Base-by-base conservation (phyloP, 1,140 invertebrate genomes). In the Prorops nasuta region DNA sequence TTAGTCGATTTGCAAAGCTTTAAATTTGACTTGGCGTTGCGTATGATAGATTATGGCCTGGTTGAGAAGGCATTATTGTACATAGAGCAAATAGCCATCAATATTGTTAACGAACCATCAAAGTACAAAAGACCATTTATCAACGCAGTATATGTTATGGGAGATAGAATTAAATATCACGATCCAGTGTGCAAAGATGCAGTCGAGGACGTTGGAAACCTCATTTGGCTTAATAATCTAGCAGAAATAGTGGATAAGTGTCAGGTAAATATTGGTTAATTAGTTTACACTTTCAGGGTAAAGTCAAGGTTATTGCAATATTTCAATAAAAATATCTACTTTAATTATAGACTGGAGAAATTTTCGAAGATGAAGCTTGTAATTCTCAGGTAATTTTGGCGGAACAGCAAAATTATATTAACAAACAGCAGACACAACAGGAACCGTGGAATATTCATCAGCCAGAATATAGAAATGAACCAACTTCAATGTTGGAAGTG, bases 61-160 rank as follows among this genome's bases (percentile, higher is more conserved):
- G 74, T 86, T 56, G 83, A 88, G 69, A 86, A 90, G 74, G 86
- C 90, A 22, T 69, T 94, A 49, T 80, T 87, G 28, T 96, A 96
- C 74, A 83, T 87, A 62, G 92, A 96, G 80, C 83, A 84, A 54
- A 85, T 95, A 6, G 82, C 88, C 4, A 72, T 80, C 8, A 83
- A 84, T 36, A 81, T 92, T n/a, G 69, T 78, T 2, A 77, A 80
- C 43, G 77, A 82, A 46, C 83, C 85, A 1, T 66, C 77, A 18
- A 66, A 69, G 51, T 81, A 84, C 61, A 73, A 85, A 58, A 63
- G 67, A 14, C 71, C 76, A 19, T 84, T 94, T 42, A 81, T 88
- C 7, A 72, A 82, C 16, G 76, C 84, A 46, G 81, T 92, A 9
- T 84, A 84, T 56, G 64, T 80, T 51, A 69, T 92, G 49, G 85